These are phyloP conservation scores for Aurelia sp. DNA, from an alignment of 30 jellyfish, hydroid and myxozoan genomes.

Conservation along the genomic window DNA sequence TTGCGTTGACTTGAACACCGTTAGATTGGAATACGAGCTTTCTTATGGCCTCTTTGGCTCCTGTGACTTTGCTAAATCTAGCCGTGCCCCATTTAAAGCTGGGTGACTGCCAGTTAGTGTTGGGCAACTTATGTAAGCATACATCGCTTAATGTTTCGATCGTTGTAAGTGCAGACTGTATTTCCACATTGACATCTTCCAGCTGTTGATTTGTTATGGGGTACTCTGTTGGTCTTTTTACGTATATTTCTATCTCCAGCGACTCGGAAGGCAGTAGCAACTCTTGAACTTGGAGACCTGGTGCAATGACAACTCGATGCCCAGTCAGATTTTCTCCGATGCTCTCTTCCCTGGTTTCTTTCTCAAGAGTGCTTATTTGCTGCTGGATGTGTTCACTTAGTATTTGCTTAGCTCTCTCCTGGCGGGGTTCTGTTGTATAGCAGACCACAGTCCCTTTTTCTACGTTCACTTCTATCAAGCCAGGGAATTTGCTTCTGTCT, in stretches of 20 bases:
- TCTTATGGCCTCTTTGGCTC: neutral
- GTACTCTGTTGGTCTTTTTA: neutral
- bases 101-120: neutral
- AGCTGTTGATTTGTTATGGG: neutral
- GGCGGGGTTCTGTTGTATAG: constrained; percentile 2
- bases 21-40: neutral
- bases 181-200: neutral
- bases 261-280: constrained; percentile 2
- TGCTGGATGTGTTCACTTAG: neutral
- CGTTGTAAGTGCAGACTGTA: neutral
- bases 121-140: neutral
- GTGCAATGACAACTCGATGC: constrained; percentile 15
- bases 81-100: constrained; percentile 13
- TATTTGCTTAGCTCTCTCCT: neutral
- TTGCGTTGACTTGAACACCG: constrained; percentile 12
- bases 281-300: constrained; percentile 14
- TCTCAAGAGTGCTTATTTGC: neutral
- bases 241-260: neutral
- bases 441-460: neutral
- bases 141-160: neutral
- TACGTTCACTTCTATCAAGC: constrained; percentile 1
- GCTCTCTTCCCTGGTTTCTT: constrained; percentile 6
- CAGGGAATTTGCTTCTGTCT: constrained; percentile 2
- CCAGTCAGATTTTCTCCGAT: constrained; percentile 7
- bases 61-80: neutral